phyloP scores from a whole-genome alignment of 2,113 vertebrate genomes.

The Lycaon pictus region DNA sequence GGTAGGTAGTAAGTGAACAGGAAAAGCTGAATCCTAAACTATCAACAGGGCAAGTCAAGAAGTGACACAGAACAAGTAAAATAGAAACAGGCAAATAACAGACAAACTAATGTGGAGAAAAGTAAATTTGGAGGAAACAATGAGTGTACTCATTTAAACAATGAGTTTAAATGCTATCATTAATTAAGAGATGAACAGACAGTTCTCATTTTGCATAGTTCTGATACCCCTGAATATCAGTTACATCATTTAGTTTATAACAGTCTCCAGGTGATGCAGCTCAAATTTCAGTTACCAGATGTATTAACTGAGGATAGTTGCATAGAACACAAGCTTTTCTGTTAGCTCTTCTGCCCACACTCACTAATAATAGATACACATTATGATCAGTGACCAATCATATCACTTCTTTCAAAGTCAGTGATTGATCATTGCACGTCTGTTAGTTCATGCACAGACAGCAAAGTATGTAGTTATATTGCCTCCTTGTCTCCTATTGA shows the following conservation, averaged over 20 bases:
- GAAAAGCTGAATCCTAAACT: too few relatives aligned
- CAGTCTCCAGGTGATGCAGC: neutral
- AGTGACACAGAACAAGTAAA: neutral
- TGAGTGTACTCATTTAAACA: too few relatives aligned
- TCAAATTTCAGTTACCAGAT: neutral
- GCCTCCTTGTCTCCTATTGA: neutral
- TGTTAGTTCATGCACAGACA: neutral
- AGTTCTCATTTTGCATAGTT: neutral
- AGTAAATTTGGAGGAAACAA: neutral
- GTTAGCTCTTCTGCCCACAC: neutral
- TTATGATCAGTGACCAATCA: neutral
- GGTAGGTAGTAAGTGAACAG: neutral
- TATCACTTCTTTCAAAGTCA: neutral
- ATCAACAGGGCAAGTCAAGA: neutral
- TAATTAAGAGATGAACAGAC: neutral
- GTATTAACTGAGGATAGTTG: neutral
- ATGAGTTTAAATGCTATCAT: neutral
- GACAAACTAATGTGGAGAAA: neutral
- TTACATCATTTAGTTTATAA: neutral
- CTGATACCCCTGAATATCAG: neutral
- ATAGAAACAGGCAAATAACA: neutral
- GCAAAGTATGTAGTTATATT: neutral
- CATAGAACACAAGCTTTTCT: neutral
- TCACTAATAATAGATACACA: neutral
- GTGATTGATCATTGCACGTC: fast-evolving